phyloP scores from a whole-genome alignment of 1,140 invertebrate species.

The silkworm (Bombyx mori) region ASM3026992v2 NC_085115.1:1442001-1442500 shows the following conservation, averaged over 20 bases:
- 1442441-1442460: no score
- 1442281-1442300: slow-evolving; percentile 27
- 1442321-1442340: slow-evolving; percentile 38
- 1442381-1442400: slow-evolving; percentile 84
- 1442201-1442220: slow-evolving; percentile 22
- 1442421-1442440: not conserved
- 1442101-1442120: slow-evolving; percentile 27
- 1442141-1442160: no score
- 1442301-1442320: slow-evolving; percentile 53
- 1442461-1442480: no score
- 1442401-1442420: slow-evolving; percentile 12
- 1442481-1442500: no score
- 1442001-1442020: slow-evolving; percentile 1
- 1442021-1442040: slow-evolving; percentile 24
- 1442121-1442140: not conserved
- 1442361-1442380: slow-evolving; percentile 84
- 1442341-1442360: slow-evolving; percentile 55
- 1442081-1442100: slow-evolving; percentile 59
- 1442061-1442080: slow-evolving; percentile 48
- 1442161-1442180: slow-evolving; percentile 3
- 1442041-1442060: slow-evolving; percentile 42
- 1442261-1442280: slow-evolving; percentile 24
- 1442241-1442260: slow-evolving; percentile 22
- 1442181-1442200: slow-evolving; percentile 6
- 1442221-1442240: slow-evolving; percentile 41